Evolutionary conservation across 2,113 vertebrate species (phyloP).

Genomic region (Danio rerio): DNA sequence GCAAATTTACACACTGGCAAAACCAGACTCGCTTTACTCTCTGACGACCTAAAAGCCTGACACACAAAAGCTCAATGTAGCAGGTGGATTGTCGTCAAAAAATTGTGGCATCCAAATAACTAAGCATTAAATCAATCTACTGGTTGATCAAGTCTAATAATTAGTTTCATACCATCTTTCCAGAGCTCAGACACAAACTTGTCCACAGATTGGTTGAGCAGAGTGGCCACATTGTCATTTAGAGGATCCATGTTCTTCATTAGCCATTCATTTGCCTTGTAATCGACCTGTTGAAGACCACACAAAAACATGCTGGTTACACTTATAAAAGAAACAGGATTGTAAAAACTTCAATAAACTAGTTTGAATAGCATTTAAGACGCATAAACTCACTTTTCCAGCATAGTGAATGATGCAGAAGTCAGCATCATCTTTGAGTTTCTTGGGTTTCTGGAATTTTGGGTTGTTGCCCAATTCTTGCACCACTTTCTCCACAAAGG

Average conservation of each 20-base stretch:
- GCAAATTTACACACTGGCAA: conserved; percentile 23
- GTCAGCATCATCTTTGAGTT: conserved; percentile 96
- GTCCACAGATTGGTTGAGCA: conserved; percentile 95
- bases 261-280: conserved; percentile 97
- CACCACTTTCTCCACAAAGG: conserved; percentile 94
- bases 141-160: background rate
- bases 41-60: conserved; percentile 41
- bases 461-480: conserved; percentile 94
- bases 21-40: conserved; percentile 13
- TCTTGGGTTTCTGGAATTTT: conserved; percentile 97
- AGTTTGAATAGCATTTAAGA: background rate
- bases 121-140: background rate
- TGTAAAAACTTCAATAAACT: no score
- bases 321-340: background rate
- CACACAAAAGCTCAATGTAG: conserved; percentile 34
- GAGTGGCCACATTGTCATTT: conserved; percentile 92
- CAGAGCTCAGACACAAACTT: conserved; percentile 97
- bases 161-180: conserved; percentile 85
- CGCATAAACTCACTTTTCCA: conserved; percentile 82
- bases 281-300: conserved; percentile 86
- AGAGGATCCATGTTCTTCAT: conserved; percentile 99
- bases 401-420: conserved; percentile 97
- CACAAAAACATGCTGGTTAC: background rate
- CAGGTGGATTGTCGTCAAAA: conserved; percentile 42
- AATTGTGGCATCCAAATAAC: background rate